Conservation (phyloP, 1,140 invertebrate genomes). For the Drosophila bipectinata region DNA sequence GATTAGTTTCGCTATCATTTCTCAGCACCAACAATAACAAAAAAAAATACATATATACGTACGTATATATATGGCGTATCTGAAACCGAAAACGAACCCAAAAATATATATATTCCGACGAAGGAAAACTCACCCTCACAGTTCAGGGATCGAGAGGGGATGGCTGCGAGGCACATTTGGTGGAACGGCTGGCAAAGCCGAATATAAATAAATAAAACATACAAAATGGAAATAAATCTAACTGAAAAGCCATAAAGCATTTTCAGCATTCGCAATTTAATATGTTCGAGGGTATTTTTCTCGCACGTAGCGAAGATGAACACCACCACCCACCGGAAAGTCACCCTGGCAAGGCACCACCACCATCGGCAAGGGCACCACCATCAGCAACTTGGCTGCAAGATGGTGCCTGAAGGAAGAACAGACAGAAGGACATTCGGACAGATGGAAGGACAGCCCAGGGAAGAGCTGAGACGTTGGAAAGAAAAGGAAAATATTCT, state of each 20-base stretch:
- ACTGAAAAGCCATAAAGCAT: conserved; percentile 84
- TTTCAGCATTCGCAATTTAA: conserved; percentile 84
- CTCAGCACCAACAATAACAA: conserved; percentile 60
- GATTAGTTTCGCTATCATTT: conserved; percentile 84
- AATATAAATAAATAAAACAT: conserved; percentile 84
- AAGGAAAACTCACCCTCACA: conserved; percentile 56
- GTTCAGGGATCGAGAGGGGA: background rate
- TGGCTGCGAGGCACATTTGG: conserved; percentile 43
- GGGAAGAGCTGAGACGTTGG: conserved; percentile 12
- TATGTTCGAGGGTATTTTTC: conserved; percentile 83
- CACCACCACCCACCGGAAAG: conserved; percentile 40
- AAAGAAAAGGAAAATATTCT: conserved; percentile 48
- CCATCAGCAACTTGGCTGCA: conserved; percentile 51
- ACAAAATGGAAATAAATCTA: conserved; percentile 84
- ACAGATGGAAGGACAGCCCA: conserved; percentile 49
- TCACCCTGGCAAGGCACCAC: conserved; percentile 37
- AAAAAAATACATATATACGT: conserved; percentile 33
- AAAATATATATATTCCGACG: background rate
- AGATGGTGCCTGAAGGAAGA: conserved; percentile 75
- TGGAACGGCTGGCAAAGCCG: conserved; percentile 54
- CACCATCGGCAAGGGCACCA: conserved; percentile 31
- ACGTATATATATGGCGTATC: conserved; percentile 16
- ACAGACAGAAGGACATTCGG: conserved; percentile 52
- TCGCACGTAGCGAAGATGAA: conserved; percentile 79
- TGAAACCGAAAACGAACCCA: conserved; percentile 64